Base-by-base conservation (phyloP, 1,140 invertebrate species). In the Caerostris extrusa region DNA sequence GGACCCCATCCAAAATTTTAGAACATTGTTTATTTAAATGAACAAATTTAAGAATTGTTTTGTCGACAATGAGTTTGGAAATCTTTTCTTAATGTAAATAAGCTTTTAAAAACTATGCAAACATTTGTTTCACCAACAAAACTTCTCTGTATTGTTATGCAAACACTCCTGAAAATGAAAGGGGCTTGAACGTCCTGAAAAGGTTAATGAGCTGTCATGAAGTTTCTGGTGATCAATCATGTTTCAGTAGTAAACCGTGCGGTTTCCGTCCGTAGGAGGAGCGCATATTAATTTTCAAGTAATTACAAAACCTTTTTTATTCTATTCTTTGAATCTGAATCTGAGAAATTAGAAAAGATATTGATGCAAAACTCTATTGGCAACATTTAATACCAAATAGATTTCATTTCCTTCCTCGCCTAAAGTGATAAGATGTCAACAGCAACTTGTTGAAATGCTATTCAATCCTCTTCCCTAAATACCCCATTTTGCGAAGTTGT, bases 141-240 rank as follows among this genome's bases (percentile, higher is more conserved):
- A 5, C 55, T 53, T 53, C 71, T 77, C 19, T 56, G 10, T 10
- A 55, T 82, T 82, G 14, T 69, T 69, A 69, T 69, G 67, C 17
- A 69, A 69, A 69, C 14, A 6, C 17, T 34, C 17, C 7, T 69
- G 17, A 69, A 69, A 69, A 14, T 69, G 67, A 69, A 69, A 19
- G 67, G 67, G 67, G 67, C 67, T 69, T 69, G 67, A n/a, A n/a
- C 7, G n/a, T 69, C 67, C 19, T 8, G 19, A 3, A 34, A 19
- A 71, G 69, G 69, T 34, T 71, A 71, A 71, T 34, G 69, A 34
- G 69, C 7, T 71, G 69, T 71, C 69, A 71, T 71, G 69, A 34
- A 34, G 3, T 69, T 1, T n/a, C n/a, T 19, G 5, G n/a, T 7
- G 17, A 69, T 71, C 7, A 6, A 71, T 34, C 19, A 71, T 71